phyloP scores from a whole-genome alignment of 2,113 vertebrate species.

The Semnornis frantzii region DNA sequence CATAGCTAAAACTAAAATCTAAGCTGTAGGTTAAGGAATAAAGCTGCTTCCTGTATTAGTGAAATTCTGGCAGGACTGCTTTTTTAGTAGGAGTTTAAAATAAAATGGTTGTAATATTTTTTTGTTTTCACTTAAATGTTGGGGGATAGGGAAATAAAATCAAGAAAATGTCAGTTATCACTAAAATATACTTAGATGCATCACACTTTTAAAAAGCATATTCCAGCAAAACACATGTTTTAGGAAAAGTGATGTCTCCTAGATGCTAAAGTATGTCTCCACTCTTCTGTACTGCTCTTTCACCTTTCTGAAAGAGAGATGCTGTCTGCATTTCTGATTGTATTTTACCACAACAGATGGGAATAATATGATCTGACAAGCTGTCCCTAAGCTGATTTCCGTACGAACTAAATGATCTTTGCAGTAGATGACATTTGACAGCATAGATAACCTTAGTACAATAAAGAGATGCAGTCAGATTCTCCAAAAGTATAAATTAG shows the following conservation, averaged over 20 bases:
- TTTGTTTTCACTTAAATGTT: background rate
- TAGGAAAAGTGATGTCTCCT: background rate
- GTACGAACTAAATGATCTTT: background rate
- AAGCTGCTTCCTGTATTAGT: background rate
- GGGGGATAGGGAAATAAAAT: background rate
- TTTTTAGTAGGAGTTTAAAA: background rate
- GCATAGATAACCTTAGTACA: background rate
- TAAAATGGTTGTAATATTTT: background rate
- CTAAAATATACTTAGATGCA: background rate
- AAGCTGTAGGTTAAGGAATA: background rate
- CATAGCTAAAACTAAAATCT: background rate
- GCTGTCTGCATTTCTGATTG: conserved; percentile 18
- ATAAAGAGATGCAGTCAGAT: background rate
- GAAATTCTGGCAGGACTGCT: background rate
- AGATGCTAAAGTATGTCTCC: background rate
- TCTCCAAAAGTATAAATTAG: background rate
- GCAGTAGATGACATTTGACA: background rate
- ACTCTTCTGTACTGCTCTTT: background rate
- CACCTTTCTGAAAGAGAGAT: background rate
- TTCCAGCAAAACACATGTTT: background rate
- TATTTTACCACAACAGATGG: background rate
- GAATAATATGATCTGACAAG: background rate
- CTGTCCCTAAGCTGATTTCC: background rate
- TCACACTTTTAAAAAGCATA: background rate
- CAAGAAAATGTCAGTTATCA: background rate